Conservation (phyloP, 2,888 invertebrate genomes). For the Cheilosia variabilis region DNA sequence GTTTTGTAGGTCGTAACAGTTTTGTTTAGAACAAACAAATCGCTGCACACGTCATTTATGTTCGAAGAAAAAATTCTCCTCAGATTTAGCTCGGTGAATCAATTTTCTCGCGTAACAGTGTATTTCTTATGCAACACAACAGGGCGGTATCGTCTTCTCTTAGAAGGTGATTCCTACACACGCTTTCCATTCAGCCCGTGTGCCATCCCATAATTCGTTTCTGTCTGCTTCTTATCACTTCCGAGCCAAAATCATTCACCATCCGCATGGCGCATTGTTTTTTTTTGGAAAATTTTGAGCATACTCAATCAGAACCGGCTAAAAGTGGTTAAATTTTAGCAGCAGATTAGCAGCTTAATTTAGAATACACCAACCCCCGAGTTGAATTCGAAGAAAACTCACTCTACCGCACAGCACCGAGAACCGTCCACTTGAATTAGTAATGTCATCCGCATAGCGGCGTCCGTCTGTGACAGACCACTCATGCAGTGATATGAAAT, state of each 20-base stretch:
- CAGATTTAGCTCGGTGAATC: too few species aligned
- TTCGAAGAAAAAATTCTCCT: too few species aligned
- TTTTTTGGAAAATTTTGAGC: background rate
- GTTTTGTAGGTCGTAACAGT: too few species aligned
- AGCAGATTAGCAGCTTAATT: conserved; percentile 28
- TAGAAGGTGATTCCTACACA: too few species aligned
- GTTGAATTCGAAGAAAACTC: conserved; percentile 46
- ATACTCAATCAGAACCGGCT: background rate
- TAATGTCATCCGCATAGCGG: conserved; percentile 52
- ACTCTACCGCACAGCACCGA: conserved; percentile 50
- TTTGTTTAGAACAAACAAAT: too few species aligned
- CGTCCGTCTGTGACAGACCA: conserved; percentile 58
- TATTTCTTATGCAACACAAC: too few species aligned
- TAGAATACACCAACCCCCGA: conserved; percentile 3
- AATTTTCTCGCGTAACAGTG: too few species aligned
- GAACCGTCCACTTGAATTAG: conserved; percentile 66
- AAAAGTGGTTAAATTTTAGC: background rate
- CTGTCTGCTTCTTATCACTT: conserved; percentile 16
- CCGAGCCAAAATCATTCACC: background rate
- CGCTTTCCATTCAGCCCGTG: background rate
- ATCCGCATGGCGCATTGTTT: background rate
- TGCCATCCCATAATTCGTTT: background rate
- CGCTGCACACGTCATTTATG: too few species aligned
- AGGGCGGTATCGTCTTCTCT: too few species aligned
- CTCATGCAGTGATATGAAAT: conserved; percentile 70